Evolutionary conservation across 23 tunicate genomes (phyloP), one percentile per base, ranked within the genome.

Genomic region (Ascidia mentula): DNA sequence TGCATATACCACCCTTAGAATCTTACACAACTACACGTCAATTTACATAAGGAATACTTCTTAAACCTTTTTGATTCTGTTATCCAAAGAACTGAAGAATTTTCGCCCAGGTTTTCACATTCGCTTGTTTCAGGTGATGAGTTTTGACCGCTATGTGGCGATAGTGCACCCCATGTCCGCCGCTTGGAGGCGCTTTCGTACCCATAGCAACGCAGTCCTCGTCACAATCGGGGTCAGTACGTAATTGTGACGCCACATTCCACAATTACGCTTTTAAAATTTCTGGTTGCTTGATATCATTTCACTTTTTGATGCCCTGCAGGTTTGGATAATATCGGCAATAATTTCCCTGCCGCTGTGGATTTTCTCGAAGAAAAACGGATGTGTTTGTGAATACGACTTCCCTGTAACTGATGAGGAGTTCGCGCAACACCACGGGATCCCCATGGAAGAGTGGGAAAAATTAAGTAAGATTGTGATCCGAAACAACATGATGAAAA

Each of bases 131-230:
- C 28, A 90, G 96, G 89, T 90, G 82, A 90, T 90, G 96, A 90
- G 96, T 73, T 90, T 90, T 74, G 96, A 90, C 72, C 86, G 96
- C 12, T 90, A 90, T 69, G 82, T 85, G 35, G 96, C 96, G n/a
- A 85, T 90, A 26, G 89, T 79, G 33, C 96, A 90, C 36, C 89
- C 89, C 32, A 80, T 85, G 13, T 85, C 96, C 22, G 88, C 80
- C 15, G 35, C 40, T 30, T 90, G 96, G 96, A 72, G 89, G 24
- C 69, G 46, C 40, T 24, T 90, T n/a, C 89, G 96, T 2, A 87
- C 96, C 26, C 88, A 76, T 8, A 31, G 69, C 31, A 81, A 78
- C 60, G 80, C 87, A 6, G 81, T 72, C 69, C 26, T 90, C 33
- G 37, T 85, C 22, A 80, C 96, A 3, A 35, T 75, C n/a, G 83